Evolutionary conservation across 2,113 vertebrate species (phyloP).

Genomic region (Ptilonorhynchus violaceus): DNA sequence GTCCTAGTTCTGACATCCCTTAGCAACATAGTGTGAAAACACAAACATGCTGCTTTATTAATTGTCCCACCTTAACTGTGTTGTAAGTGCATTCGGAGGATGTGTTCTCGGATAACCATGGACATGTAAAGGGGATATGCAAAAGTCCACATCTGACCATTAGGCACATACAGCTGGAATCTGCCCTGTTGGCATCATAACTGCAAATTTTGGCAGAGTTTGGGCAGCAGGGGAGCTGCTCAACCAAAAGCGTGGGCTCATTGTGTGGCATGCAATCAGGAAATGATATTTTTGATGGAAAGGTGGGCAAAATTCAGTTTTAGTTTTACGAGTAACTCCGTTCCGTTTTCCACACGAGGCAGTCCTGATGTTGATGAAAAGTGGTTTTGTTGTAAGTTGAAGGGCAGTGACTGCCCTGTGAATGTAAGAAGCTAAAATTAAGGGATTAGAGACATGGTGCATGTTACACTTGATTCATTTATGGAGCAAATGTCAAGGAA

Average conservation of each 20-base stretch:
- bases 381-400: neutral
- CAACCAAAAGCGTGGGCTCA: neutral
- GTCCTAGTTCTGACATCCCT: neutral
- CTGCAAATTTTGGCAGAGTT: neutral
- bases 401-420: neutral
- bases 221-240: neutral
- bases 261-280: fast-evolving
- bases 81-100: neutral
- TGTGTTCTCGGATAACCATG: neutral
- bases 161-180: neutral
- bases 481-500: neutral
- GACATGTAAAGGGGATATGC: neutral
- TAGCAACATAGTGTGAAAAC: neutral
- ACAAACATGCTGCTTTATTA: neutral
- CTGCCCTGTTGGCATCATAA: neutral
- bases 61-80: neutral
- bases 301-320: neutral
- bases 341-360: neutral
- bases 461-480: neutral
- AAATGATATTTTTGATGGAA: neutral
- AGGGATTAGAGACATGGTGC: neutral
- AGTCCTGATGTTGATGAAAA: neutral
- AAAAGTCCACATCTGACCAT: neutral
- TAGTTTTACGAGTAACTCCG: neutral
- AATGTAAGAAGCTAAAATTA: neutral